Percentiles rank a stretch among this genome's conserved stretches.
Evolutionary conservation across 1,140 invertebrate genomes (phyloP).

Genomic region (Sogatella furcifera): DNA sequence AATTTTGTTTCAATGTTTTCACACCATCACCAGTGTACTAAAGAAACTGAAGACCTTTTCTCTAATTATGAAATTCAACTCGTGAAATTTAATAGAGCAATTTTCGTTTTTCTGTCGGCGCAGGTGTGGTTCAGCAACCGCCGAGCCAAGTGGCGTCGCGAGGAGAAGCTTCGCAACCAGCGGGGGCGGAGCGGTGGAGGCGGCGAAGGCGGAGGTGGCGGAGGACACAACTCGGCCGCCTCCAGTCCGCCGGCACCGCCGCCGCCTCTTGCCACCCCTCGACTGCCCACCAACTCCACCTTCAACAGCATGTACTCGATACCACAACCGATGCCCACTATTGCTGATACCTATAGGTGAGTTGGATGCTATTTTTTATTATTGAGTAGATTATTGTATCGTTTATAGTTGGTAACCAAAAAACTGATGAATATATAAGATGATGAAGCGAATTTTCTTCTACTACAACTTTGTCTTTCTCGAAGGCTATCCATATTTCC

Average conservation of each 20-base stretch:
- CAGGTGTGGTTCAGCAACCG: conserved; percentile 98
- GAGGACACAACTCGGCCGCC: conserved; percentile 29
- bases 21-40: too few relatives aligned
- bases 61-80: too few relatives aligned
- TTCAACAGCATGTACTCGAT: conserved; percentile 95
- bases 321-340: conserved; percentile 84
- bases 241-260: conserved; percentile 36
- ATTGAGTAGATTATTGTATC: too few relatives aligned
- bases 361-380: too few relatives aligned
- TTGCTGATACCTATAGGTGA: conserved; percentile 89
- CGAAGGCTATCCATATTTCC: too few relatives aligned
- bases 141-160: conserved; percentile 94
- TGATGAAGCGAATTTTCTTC: too few relatives aligned
- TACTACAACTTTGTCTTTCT: too few relatives aligned
- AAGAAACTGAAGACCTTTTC: too few relatives aligned
- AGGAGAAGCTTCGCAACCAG: conserved; percentile 92
- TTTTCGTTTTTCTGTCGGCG: not conserved
- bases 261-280: conserved; percentile 42
- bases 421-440: too few relatives aligned
- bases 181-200: conserved; percentile 47
- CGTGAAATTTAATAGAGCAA: not conserved
- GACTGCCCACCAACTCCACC: conserved; percentile 72
- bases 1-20: too few relatives aligned
- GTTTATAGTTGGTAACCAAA: too few relatives aligned
- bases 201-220: conserved; percentile 45